Evolutionary conservation across 1,140 invertebrate species (phyloP), one percentile per base, ranked within the genome.

Genomic region (Gryon sp.): DNA sequence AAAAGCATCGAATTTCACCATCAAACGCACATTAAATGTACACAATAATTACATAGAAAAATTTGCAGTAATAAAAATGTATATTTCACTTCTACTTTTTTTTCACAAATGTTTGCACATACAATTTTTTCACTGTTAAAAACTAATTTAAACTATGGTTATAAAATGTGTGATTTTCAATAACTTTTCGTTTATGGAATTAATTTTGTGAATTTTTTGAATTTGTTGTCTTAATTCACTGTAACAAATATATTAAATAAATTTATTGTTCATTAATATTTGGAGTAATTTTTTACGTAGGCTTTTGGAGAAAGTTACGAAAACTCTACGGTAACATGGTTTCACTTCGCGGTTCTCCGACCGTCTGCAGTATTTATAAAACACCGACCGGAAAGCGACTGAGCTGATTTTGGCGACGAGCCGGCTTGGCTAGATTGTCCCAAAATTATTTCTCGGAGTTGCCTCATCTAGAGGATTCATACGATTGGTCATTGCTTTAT

Each of bases 351-450:
- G 41, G 7, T 46, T 83, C 78, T 80, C 78, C 76, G 82, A 69
- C 75, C 80, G 83, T 85, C 84, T 84, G 88, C 89, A 81, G 86
- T 87, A 88, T 87, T 88, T 87, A 88, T 87, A 88, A 87, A 88
- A 88, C 85, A 87, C 89, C 76, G 92, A 92, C 53, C 86, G 86
- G 86, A 88, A 88, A 88, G 86, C 84, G 70, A 85, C 82, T 85
- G 84, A 87, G 85, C 86, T 88, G 80, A 84, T 87, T 86, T 88
- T 88, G 86, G 86, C 86, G 81, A 72, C 82, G 82, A 83, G 85
- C 86, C 86, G 82, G 80, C 76, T 86, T 84, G 83, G 76, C 79
- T 75, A 68, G 76, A 52, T 74, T 80, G 76, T 80, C 78, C 77
- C 70, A 78, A 78, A 78, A 78, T 78, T 73, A 78, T 60, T 78